Percentiles rank a stretch among this genome's conserved stretches.
Conservation (phyloP, 2,113 vertebrate genomes). For the Carassius gibelio region DNA sequence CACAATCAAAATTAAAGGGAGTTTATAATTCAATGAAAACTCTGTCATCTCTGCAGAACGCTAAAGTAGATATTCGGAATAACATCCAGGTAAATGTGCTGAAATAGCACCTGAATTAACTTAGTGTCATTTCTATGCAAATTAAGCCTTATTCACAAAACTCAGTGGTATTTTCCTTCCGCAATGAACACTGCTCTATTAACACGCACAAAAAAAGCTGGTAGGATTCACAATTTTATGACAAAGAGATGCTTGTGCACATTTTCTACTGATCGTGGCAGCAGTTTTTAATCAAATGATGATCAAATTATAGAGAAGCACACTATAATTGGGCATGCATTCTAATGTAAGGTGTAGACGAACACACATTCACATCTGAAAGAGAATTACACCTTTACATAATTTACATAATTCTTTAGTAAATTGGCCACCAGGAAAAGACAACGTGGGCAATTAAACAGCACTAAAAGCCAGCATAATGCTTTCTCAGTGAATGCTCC, state of each 20-base stretch:
- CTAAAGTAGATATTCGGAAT: background rate
- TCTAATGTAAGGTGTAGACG: background rate
- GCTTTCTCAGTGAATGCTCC: background rate
- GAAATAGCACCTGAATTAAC: background rate
- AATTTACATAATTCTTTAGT: conserved; percentile 21
- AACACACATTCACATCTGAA: background rate
- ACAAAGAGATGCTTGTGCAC: background rate
- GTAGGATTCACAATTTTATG: background rate
- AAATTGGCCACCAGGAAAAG: background rate
- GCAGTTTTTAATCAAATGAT: conserved; percentile 12
- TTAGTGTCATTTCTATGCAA: background rate
- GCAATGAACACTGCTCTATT: background rate
- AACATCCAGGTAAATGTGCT: background rate
- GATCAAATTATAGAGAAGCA: background rate
- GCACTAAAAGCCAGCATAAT: background rate
- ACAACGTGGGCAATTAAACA: background rate
- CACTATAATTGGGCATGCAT: background rate
- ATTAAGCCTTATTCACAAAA: background rate
- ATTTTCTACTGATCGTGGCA: conserved; percentile 10
- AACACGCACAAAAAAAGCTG: background rate
- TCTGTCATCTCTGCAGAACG: background rate
- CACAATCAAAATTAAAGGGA: background rate
- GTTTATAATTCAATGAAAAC: background rate
- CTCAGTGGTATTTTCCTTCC: background rate
- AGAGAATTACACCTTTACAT: background rate